phyloP scores from a whole-genome alignment of 2,113 vertebrate genomes.

The Girardinichthys multiradiatus region DNA sequence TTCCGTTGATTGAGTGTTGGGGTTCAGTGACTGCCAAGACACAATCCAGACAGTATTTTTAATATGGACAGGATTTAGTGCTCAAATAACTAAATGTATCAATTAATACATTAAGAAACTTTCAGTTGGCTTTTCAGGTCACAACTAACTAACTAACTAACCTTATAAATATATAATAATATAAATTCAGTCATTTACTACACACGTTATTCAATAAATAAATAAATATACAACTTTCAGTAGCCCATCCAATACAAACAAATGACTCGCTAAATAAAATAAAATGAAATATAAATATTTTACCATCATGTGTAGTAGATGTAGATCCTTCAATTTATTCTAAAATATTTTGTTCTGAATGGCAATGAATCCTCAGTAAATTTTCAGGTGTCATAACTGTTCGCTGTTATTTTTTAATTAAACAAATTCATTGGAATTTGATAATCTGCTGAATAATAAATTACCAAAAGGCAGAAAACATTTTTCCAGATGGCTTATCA shows the following conservation, averaged over 20 bases:
- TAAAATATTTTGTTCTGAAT: not conserved
- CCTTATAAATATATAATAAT: too few relatives aligned
- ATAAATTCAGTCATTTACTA: too few relatives aligned
- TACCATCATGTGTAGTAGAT: not conserved
- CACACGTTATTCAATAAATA: too few relatives aligned
- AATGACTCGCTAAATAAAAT: not conserved
- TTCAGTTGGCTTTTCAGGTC: too few relatives aligned
- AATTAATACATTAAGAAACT: too few relatives aligned
- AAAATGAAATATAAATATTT: not conserved
- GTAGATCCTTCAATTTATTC: too few relatives aligned
- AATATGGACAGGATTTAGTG: not conserved
- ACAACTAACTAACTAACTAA: too few relatives aligned
- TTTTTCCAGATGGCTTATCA: not conserved
- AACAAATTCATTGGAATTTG: too few relatives aligned
- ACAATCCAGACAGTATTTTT: constrained; percentile 6
- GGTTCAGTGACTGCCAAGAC: constrained; percentile 53
- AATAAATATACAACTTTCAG: not conserved
- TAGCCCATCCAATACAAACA: not conserved
- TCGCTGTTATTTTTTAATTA: not conserved
- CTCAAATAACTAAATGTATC: not conserved
- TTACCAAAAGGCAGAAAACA: too few relatives aligned
- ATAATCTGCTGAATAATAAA: too few relatives aligned
- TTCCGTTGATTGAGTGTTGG: constrained; percentile 10
- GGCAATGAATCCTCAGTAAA: not conserved
- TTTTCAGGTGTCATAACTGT: not conserved